A percentile compares a stretch with the other conserved stretches of the same genome.
Evolutionary conservation across 2,888 invertebrate species (phyloP).

Genomic region (Julus scandinavius): DNA sequence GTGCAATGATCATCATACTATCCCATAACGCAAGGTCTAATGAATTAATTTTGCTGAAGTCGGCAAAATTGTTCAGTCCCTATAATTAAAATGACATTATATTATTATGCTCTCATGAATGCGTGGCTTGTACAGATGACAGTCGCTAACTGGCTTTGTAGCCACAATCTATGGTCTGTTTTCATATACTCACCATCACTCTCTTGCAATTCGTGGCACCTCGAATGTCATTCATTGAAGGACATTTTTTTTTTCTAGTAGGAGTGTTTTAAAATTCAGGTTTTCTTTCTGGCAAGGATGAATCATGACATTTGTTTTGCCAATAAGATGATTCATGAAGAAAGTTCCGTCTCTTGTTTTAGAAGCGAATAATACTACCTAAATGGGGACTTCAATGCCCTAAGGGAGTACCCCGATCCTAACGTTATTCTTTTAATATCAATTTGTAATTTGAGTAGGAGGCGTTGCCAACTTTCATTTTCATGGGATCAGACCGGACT

Average conservation of each 20-base stretch:
- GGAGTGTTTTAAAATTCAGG: background rate
- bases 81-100: slow-evolving; percentile 2
- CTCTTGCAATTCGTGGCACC: background rate
- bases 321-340: background rate
- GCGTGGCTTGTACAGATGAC: background rate
- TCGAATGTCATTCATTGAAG: background rate
- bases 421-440: too few species aligned
- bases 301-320: background rate
- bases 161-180: background rate
- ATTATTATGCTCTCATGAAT: background rate
- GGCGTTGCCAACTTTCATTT: too few species aligned
- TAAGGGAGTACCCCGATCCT: too few species aligned
- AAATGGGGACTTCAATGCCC: background rate
- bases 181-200: background rate
- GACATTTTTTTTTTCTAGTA: background rate
- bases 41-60: slow-evolving; percentile 18
- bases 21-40: slow-evolving; percentile 3
- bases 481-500: too few species aligned
- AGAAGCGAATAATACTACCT: background rate
- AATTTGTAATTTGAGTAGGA: too few species aligned
- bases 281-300: background rate
- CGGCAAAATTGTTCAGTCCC: background rate
- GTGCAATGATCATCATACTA: background rate
- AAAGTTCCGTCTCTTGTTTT: background rate
- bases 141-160: background rate